Conservation (phyloP, 2,888 invertebrate genomes). For the Thecophora atra region DNA sequence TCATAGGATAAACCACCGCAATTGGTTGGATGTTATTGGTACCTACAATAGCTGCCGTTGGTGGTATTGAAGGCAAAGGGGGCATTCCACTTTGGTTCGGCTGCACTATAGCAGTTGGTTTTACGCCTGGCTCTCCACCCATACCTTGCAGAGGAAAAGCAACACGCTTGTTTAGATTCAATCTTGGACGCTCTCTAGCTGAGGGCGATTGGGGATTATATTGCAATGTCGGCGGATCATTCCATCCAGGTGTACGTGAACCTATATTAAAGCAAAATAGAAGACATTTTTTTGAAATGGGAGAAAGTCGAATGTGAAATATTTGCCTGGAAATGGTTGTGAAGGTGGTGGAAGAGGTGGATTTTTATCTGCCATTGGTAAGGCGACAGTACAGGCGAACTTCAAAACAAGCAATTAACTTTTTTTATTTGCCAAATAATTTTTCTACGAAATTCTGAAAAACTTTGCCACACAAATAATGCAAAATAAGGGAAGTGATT, state of each 20-base stretch:
- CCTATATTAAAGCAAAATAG: slow-evolving; percentile 48
- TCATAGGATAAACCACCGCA: slow-evolving; percentile 56
- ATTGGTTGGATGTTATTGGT: slow-evolving; percentile 49
- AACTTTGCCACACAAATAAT: slow-evolving; percentile 20
- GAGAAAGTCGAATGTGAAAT: neutral
- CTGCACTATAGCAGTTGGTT: slow-evolving; percentile 56
- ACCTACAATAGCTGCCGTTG: slow-evolving; percentile 28
- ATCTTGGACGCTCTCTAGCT: slow-evolving; percentile 55
- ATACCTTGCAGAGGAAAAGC: slow-evolving; percentile 59
- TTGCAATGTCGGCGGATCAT: slow-evolving; percentile 61
- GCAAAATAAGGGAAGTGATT: slow-evolving; percentile 36
- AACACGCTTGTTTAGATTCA: slow-evolving; percentile 62
- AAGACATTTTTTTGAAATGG: slow-evolving; percentile 3
- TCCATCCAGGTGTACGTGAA: slow-evolving; percentile 64
- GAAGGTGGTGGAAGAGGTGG: slow-evolving; percentile 46
- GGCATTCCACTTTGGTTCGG: slow-evolving; percentile 49
- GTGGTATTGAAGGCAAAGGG: slow-evolving; percentile 42
- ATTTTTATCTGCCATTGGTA: slow-evolving; percentile 47
- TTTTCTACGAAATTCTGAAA: slow-evolving; percentile 17
- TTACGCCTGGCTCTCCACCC: slow-evolving; percentile 44
- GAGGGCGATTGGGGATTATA: slow-evolving; percentile 47
- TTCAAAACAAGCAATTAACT: neutral
- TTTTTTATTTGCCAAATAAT: neutral
- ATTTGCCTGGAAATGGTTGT: slow-evolving; percentile 49
- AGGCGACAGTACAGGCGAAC: neutral